phyloP scores from a whole-genome alignment of 1,140 invertebrate species.

The Drosophila auraria region DNA sequence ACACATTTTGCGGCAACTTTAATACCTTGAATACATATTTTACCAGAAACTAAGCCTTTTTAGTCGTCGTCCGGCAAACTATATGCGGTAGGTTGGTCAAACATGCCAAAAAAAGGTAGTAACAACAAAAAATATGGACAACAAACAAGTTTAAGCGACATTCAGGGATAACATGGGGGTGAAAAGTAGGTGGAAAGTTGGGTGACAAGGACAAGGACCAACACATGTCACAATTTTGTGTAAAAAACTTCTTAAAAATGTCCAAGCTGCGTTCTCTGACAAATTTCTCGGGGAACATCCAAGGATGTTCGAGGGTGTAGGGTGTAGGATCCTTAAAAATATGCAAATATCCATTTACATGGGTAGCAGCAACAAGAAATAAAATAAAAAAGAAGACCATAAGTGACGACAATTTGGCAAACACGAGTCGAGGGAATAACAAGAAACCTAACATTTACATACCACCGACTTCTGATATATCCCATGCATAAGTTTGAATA shows the following conservation, averaged over 20 bases:
- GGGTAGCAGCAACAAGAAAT: slow-evolving; percentile 28
- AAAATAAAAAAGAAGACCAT: slow-evolving; percentile 26
- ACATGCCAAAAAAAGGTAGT: slow-evolving; percentile 22
- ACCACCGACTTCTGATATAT: slow-evolving; percentile 10
- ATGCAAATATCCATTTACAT: slow-evolving; percentile 73
- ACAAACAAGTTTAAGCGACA: slow-evolving; percentile 33
- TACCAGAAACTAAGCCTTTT: slow-evolving; percentile 18
- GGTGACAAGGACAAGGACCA: slow-evolving; percentile 51
- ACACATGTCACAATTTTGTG: slow-evolving; percentile 79
- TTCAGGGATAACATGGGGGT: slow-evolving; percentile 11
- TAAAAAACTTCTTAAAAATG: slow-evolving; percentile 73
- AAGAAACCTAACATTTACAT: slow-evolving; percentile 40
- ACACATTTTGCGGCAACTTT: not conserved
- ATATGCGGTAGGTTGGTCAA: slow-evolving; percentile 20
- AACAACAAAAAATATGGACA: slow-evolving; percentile 18
- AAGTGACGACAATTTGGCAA: slow-evolving; percentile 78
- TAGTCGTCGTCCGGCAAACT: slow-evolving; percentile 3
- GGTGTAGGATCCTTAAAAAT: slow-evolving; percentile 56
- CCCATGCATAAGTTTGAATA: slow-evolving; percentile 33
- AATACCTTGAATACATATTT: slow-evolving; percentile 53
- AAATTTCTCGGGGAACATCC: slow-evolving; percentile 41
- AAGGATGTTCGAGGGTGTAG: slow-evolving; percentile 59
- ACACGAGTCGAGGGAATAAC: slow-evolving; percentile 49
- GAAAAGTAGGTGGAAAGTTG: slow-evolving; percentile 30
- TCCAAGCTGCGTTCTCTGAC: slow-evolving; percentile 60